Conservation (phyloP, 2,888 invertebrate genomes). For the Sminthurinus aureus region DNA sequence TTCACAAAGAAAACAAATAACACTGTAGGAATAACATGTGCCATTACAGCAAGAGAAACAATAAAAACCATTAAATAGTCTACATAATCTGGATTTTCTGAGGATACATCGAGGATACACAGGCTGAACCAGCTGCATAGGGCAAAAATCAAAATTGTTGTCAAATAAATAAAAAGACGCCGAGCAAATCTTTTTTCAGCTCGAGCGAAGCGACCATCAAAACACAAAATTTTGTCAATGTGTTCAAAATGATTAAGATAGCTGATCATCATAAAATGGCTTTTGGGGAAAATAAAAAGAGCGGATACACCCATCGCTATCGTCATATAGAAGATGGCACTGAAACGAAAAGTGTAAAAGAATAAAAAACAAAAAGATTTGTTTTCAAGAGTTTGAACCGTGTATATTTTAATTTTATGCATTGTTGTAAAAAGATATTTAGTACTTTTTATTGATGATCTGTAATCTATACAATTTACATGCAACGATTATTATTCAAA, state of each 20-base stretch:
- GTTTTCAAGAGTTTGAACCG: too few species aligned
- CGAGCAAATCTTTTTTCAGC: slow-evolving; percentile 46
- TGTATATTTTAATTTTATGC: too few species aligned
- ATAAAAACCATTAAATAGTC: slow-evolving; percentile 49
- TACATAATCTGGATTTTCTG: slow-evolving; percentile 13
- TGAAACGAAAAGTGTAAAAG: too few species aligned
- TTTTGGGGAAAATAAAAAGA: slow-evolving; percentile 54
- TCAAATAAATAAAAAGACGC: slow-evolving; percentile 31
- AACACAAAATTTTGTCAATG: slow-evolving; percentile 53
- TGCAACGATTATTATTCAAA: too few species aligned
- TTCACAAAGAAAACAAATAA: slow-evolving; percentile 54
- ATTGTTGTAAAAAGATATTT: too few species aligned
- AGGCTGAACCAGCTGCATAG: slow-evolving; percentile 35
- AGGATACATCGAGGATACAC: slow-evolving; percentile 42
- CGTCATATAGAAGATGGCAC: slow-evolving; percentile 45
- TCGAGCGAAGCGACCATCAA: slow-evolving; percentile 45
- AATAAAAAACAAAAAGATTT: too few species aligned
- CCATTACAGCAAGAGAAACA: slow-evolving; percentile 39
- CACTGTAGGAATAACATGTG: slow-evolving; percentile 45
- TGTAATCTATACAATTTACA: too few species aligned
- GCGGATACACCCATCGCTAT: slow-evolving; percentile 49
- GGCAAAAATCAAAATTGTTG: slow-evolving; percentile 28
- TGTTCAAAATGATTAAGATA: slow-evolving; percentile 49
- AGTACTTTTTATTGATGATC: too few species aligned
- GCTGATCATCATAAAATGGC: slow-evolving; percentile 41